Evolutionary conservation across 2,888 invertebrate species (phyloP), one percentile per base, ranked within the genome.

Genomic region (Trissonchulus latispiculum): DNA sequence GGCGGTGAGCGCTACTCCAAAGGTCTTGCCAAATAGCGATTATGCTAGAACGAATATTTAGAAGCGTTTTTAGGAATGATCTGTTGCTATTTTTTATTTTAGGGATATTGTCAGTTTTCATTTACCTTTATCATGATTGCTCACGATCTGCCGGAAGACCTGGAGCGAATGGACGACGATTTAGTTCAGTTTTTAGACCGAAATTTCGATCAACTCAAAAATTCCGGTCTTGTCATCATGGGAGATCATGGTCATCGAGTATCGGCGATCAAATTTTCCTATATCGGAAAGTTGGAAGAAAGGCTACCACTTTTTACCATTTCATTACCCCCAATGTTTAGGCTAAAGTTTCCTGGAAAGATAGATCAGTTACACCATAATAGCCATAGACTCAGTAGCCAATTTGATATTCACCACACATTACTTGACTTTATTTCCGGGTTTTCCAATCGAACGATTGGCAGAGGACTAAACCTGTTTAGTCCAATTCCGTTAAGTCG

Each of bases 71-170:
- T n/a, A n/a, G n/a, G n/a, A n/a, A n/a, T n/a, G n/a, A n/a, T n/a
- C n/a, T n/a, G n/a, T n/a, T n/a, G n/a, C n/a, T n/a, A n/a, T n/a
- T n/a, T n/a, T n/a, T n/a, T n/a, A n/a, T n/a, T n/a, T n/a, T n/a
- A n/a, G n/a, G n/a, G n/a, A n/a, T n/a, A n/a, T 3, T 87, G 88
- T 28, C 89, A 90, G 79, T 93, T 94, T 83, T 90, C 89, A 0
- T 90, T 94, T 78, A 90, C 91, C 80, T 94, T 94, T 91, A 88
- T 90, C 75, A 89, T 90, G 0, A 85, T 93, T 78, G 90, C 91
- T 1, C 94, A 95, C 81, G 93, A 94, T 81, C 89, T 88, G 80
- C 86, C 93, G 70, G 92, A 92, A 81, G 89, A 89, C 80, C 90
- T 92, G 0, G 87, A 88, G 79, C 82, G 89, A 33, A 90, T 91